Evolutionary conservation across 2,797 vertebrate species (phyloP), one percentile per base, ranked within the genome.

Genomic region (Pangasius macronema): DNA sequence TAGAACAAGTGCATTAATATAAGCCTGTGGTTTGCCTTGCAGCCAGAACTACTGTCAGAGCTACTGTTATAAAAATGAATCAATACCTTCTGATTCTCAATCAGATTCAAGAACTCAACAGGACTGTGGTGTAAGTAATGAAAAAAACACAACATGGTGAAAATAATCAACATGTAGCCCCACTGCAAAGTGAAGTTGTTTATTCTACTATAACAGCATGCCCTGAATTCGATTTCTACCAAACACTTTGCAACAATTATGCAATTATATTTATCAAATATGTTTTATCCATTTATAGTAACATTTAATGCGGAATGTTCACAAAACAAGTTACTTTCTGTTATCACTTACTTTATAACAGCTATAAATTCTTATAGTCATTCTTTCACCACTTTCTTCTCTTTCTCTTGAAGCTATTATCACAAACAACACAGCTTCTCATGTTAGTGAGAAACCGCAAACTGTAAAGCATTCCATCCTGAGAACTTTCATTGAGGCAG

Each of bases 351-450:
- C 61, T 83, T 83, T 33, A 33, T 7, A 67, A 49, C 39, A 51
- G 46, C 42, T 22, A 51, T 83, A 49, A 83, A 83, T n/a, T n/a
- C n/a, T n/a, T n/a, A n/a, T 27, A 30, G 42, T 51, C 24, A 82
- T 82, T 82, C 7, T 16, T 9, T 30, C 16, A 53, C 0, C 4
- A 20, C 8, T 65, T 49, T 65, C 3, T 22, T 65, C 55, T 49
- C 6, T 5, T 49, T 83, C 39, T 51, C 63, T 51, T 83, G 42
- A 83, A 51, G 81, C 67, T 49, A 82, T 82, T 83, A 67, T 51
- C 27, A 36, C 20, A 13, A 61, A 53, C 59, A 61, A 61, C 55
- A 24, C 42, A 51, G 42, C 42, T 67, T 51, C 14, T 83, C 16
- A 6, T 51, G 61, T 83, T 20, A 22, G 81, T 33, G 18, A 67